These are phyloP conservation scores for Ataeniobius toweri DNA, from an alignment of 2,797 vertebrate species.

Conservation along the genomic window DNA sequence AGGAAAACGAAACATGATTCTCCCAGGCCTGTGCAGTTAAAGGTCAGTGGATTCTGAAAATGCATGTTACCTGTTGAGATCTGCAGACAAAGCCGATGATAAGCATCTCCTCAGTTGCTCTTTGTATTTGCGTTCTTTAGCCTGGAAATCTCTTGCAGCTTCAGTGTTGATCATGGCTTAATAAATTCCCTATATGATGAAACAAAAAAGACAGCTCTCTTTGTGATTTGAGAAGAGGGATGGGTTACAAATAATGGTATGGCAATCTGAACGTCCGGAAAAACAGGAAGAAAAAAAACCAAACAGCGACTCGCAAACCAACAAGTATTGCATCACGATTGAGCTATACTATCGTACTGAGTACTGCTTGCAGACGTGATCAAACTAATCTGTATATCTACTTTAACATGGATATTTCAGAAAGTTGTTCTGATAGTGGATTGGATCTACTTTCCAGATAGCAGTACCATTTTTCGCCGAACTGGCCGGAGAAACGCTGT, in stretches of 20 bases:
- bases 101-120: conserved; percentile 80
- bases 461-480: conserved; percentile 12
- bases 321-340: background rate
- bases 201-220: background rate
- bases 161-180: conserved; percentile 67
- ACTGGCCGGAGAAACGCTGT: conserved; percentile 39
- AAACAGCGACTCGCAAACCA: background rate
- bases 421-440: background rate
- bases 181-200: conserved; percentile 12
- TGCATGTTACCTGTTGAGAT: conserved; percentile 69
- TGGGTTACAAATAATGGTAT: background rate
- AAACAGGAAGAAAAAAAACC: background rate
- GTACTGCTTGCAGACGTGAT: background rate
- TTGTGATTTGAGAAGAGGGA: background rate
- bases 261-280: background rate
- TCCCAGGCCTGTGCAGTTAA: background rate
- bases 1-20: background rate
- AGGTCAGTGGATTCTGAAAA: background rate
- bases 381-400: background rate
- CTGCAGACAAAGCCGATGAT: conserved; percentile 81
- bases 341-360: background rate
- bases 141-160: conserved; percentile 64
- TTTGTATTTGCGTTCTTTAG: conserved; percentile 73
- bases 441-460: background rate
- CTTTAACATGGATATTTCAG: background rate